A percentile compares a stretch with the other conserved stretches of the same genome.
Evolutionary conservation across 2,797 vertebrate species (phyloP).

Genomic region (Notolepis coatsorum): DNA sequence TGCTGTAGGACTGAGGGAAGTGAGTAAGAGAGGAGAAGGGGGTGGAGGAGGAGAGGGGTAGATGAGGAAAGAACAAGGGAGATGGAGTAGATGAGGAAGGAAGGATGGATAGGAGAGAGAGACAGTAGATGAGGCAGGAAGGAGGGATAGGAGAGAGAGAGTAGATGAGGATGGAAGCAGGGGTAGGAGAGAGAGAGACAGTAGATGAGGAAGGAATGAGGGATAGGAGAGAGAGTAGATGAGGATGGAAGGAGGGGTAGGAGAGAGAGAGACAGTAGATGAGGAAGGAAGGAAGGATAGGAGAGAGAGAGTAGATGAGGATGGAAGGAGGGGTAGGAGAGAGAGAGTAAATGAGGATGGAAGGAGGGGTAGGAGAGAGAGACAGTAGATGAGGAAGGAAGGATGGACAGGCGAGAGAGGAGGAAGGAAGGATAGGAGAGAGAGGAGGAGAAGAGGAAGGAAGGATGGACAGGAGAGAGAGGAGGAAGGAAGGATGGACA

Average conservation of each 20-base stretch:
- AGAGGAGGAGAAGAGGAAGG: background rate
- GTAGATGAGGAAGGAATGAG: no score
- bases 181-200: background rate
- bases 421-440: no score
- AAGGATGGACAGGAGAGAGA: background rate
- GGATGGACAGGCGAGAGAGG: background rate
- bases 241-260: background rate
- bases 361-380: background rate
- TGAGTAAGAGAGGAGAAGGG: background rate
- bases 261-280: background rate
- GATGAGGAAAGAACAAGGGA: conserved; percentile 1
- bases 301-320: background rate
- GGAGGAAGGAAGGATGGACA: no score
- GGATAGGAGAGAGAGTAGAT: no score
- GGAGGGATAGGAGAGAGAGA: background rate
- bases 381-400: background rate
- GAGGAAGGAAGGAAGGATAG: conserved; percentile 19
- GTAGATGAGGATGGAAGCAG: background rate
- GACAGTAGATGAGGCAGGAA: no score
- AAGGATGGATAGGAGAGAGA: no score
- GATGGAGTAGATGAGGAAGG: background rate
- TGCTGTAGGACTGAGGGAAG: background rate
- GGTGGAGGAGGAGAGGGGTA: background rate
- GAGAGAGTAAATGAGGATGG: background rate
- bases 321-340: no score